phyloP scores from a whole-genome alignment of 2,888 invertebrate genomes.

The Nineta flava region DNA sequence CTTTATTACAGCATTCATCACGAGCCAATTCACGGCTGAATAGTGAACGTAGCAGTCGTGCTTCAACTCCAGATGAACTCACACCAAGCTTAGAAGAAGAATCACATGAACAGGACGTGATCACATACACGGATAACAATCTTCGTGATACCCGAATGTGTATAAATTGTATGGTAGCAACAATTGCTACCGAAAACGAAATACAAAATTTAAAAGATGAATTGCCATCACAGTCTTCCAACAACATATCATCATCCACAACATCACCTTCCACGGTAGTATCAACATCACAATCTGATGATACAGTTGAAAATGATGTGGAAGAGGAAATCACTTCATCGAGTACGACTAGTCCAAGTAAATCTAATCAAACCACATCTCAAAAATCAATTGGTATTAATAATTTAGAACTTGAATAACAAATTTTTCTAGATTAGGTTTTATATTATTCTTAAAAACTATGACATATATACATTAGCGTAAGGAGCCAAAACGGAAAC shows the following conservation, averaged over 20 bases:
- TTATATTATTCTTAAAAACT: no score
- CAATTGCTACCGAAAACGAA: neutral
- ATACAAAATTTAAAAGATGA: neutral
- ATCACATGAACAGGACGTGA: constrained; percentile 13
- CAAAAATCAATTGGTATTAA: no score
- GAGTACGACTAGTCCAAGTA: neutral
- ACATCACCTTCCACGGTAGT: neutral
- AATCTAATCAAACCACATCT: no score
- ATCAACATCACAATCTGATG: neutral
- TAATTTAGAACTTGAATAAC: no score
- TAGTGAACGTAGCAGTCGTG: constrained; percentile 40
- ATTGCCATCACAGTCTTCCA: neutral
- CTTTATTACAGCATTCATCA: constrained; percentile 18
- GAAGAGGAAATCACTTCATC: neutral
- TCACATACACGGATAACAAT: constrained; percentile 9
- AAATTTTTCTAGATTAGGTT: no score
- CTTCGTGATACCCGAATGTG: constrained; percentile 22
- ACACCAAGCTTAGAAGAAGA: constrained; percentile 31
- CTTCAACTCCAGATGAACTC: constrained; percentile 46
- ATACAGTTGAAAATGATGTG: neutral
- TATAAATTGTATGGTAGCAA: constrained; percentile 23
- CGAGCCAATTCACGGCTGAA: constrained; percentile 35
- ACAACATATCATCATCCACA: neutral
- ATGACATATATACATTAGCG: no score
- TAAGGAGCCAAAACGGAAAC: no score